Base-by-base conservation (phyloP, 2,113 vertebrate genomes). In the Cynoglossus semilaevis region DNA sequence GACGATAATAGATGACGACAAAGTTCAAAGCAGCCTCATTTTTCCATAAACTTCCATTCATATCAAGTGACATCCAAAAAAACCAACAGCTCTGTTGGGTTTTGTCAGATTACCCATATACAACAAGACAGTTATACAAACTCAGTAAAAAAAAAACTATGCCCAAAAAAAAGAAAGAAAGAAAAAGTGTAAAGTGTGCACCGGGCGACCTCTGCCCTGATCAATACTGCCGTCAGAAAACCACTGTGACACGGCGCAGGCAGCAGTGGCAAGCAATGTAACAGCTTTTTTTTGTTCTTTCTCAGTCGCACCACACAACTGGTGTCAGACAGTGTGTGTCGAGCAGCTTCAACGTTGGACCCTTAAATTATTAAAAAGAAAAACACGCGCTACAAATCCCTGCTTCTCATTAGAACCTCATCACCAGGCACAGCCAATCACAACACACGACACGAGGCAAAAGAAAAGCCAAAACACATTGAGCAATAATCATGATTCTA, bases 381-480 rank as follows among this genome's bases (percentile, higher is more conserved):
- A 45, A 16, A 45, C 19, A 51, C 51, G 66, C 22, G 61, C 64
- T 12, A 72, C 52, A 70, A 72, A 52, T 4, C 63, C 47, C 58
- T 48, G 46, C 53, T 60, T 45, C 22, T 29, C 19, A 74, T 43
- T 44, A 59, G 22, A 76, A 67, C n/a, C n/a, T 50, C 74, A 16
- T 68, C 66, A 68, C 70, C 69, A 68, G 43, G 65, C 76, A 72
- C 75, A 84, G 74, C 42, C 79, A 41, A 4, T 13, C 38, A 41
- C 70, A 61, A 74, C 67, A 63, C 56, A 56, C 44, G 44, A 12
- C 52, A 49, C 43, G 70, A 77, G 61, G 65, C 70, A 70, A 75
- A 79, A 36, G 63, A 72, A 78, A 83, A 56, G 50, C 63, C 17
- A 43, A 47, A 63, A 69, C 70, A 80, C 61, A 64, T 70, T 65